Percentiles rank a stretch among this genome's conserved stretches.
phyloP scores from a whole-genome alignment of 23 tunicate species.

The Styela clava region DNA sequence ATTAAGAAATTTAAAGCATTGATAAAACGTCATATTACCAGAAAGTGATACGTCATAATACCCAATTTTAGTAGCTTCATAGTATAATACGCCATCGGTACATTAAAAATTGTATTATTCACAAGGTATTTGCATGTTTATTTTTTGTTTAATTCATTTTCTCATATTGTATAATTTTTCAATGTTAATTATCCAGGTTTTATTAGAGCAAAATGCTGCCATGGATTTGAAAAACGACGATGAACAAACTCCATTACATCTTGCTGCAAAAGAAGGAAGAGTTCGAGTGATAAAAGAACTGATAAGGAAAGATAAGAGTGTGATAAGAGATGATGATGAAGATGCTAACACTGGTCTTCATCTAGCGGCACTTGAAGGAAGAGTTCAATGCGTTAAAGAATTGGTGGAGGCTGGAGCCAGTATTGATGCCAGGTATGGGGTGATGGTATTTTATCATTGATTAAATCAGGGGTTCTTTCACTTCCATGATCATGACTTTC shows the following conservation, averaged over 20 bases:
- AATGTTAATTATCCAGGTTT: conserved; percentile 35
- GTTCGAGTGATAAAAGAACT: conserved; percentile 63
- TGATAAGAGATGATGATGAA: conserved; percentile 90
- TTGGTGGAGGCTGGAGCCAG: conserved; percentile 78
- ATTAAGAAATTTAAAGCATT: no score
- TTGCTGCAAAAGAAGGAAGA: conserved; percentile 75
- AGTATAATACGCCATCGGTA: no score
- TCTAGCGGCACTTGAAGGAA: conserved; percentile 86
- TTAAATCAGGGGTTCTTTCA: background rate
- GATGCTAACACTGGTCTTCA: conserved; percentile 81
- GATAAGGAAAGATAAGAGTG: conserved; percentile 39
- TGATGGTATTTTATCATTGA: no score
- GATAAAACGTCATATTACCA: no score
- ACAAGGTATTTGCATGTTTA: no score
- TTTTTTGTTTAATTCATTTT: no score
- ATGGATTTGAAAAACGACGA: conserved; percentile 87
- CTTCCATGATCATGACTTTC: no score
- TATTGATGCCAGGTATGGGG: conserved; percentile 67
- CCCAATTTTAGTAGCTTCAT: no score
- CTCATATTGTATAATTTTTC: no score
- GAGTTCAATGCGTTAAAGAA: conserved; percentile 56
- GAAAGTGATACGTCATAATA: no score
- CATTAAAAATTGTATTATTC: no score
- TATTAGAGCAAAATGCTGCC: conserved; percentile 58
- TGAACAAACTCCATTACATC: conserved; percentile 96